Evolutionary conservation across 2,113 vertebrate species (phyloP), one percentile per base, ranked within the genome.

Genomic region (Elgaria multicarinata): DNA sequence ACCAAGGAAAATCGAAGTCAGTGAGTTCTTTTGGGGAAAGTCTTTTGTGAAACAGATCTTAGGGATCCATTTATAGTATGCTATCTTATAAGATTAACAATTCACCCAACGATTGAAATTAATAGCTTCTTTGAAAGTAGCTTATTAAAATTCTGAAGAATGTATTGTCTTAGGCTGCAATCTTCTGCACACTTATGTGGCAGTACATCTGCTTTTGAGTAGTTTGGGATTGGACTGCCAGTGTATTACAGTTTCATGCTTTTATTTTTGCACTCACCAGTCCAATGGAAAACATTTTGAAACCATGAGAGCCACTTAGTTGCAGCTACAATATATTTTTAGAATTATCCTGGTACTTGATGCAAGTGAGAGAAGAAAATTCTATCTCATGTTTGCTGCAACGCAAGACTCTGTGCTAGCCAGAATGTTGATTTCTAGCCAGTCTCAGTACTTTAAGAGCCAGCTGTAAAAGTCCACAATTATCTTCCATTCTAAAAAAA

Each of bases 1-100:
- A 95, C 88, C 44, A 85, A 96, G 95, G 92, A 92, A 93, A 92
- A 94, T 92, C 84, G 88, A 90, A 94, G 93, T 96, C 79, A 64
- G 71, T 76, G 46, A 88, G 64, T 5, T 88, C 84, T 72, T 53
- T 88, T 88, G 90, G 93, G 87, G 88, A 93, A 92, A 85, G 46
- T 76, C 39, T 86, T 87, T 84, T 53, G 87, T 81, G 89, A 90
- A 92, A 89, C 90, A 87, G 58, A 81, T 91, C 78, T 89, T 89
- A 91, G 93, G 92, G 88, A 89, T 91, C 91, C 58, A 22, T 87
- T 90, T 93, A 74, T 53, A 93, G 89, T 88, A 53, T 88, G 72
- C 81, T 93, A 72, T 87, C 82, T 96, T 91, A 89, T 84, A 78
- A 91, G 92, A 24, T 74, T 94, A 89, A 93, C 91, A 91, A 87